Evolutionary conservation across 2,113 vertebrate species (phyloP).

Genomic region (Bombycilla garrulus): DNA sequence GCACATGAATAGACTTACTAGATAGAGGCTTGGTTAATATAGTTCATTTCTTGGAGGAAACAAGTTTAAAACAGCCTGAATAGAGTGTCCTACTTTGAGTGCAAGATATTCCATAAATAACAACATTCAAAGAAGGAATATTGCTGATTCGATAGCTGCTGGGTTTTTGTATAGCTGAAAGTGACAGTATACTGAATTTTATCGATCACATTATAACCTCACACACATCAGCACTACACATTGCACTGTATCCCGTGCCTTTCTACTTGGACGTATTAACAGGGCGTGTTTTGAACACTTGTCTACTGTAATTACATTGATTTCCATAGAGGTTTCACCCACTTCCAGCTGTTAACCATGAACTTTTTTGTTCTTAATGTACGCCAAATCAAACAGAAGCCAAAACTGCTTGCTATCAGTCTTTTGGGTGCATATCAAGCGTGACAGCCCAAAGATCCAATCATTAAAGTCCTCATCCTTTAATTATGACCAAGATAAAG

Average conservation of each 20-base stretch:
- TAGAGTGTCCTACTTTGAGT: neutral
- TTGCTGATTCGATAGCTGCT: neutral
- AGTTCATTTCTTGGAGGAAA: neutral
- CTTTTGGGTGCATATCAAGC: neutral
- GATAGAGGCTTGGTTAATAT: neutral
- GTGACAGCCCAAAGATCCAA: neutral
- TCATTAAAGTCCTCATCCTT: neutral
- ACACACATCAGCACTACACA: neutral
- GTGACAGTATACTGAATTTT: neutral
- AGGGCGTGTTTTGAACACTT: neutral
- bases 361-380: neutral
- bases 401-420: neutral
- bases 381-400: neutral
- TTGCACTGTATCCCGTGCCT: neutral
- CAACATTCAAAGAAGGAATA: neutral
- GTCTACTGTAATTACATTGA: neutral
- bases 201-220: neutral
- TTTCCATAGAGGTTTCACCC: neutral
- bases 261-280: neutral
- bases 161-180: neutral
- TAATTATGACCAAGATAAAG: neutral
- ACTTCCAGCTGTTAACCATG: neutral
- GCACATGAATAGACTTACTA: neutral
- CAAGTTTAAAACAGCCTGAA: neutral
- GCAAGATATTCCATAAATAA: neutral